Evolutionary conservation across 2,797 vertebrate genomes (phyloP), one percentile per base, ranked within the genome.

Genomic region (Percopsis omiscomaycus): DNA sequence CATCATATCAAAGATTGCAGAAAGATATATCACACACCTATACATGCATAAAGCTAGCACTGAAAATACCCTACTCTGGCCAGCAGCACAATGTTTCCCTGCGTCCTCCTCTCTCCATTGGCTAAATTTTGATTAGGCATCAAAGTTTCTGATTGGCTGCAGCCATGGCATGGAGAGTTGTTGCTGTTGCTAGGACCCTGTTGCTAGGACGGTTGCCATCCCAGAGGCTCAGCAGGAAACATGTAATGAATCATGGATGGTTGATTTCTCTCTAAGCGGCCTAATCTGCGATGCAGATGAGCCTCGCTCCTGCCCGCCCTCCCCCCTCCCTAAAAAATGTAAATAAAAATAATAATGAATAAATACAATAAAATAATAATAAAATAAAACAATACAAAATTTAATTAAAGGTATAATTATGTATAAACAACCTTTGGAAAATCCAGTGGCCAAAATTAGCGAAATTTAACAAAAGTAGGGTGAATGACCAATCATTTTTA

Each of bases 231-330:
- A 70, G 92, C 91, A 91, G 94, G 95, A 95, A 94, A 91, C 93
- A 89, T 89, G 91, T 90, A 82, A 95, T 97, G 95, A 96, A 97
- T 97, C 95, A 96, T 96, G 95, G 94, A 96, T 96, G 94, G 90
- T 83, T 90, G 93, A 86, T 91, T 94, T 93, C 91, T 92, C 92
- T 93, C 85, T 73, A 85, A 93, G 92, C 88, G 86, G 84, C 86
- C 93, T 94, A 92, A 95, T 95, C 94, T 96, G 94, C 93, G 90
- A 96, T 96, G 94, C 94, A 96, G 94, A 97, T 97, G 93, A 96
- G 92, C 85, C 86, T 84, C 46, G 12, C 12, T 29, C 5, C 9
- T 32, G 6, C 5, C 32, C 32, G 3, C 32, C 32, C 32, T 4
- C 8, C 5, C 32, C 22, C 32, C 3, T 37, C 32, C 32, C 32